phyloP scores from a whole-genome alignment of 2,888 invertebrate genomes.

The Acanthoscelides obtectus region DNA sequence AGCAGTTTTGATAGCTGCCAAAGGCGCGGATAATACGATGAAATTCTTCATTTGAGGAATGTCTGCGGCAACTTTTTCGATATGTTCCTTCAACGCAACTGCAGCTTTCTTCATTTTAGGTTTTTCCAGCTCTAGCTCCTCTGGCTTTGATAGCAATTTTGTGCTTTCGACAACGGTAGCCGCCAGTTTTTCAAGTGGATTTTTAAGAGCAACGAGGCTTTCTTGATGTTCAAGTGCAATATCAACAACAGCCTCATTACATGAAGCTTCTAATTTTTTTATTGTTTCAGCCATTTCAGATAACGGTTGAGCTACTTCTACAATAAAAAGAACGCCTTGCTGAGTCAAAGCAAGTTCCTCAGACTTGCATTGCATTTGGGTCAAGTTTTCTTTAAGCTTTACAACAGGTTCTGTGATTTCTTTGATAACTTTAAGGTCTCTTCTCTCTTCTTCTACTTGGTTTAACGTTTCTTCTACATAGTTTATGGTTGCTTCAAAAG shows the following conservation, averaged over 20 bases:
- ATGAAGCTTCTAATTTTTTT: background rate
- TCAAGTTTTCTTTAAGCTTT: background rate
- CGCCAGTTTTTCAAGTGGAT: slow-evolving; percentile 14
- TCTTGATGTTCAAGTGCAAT: slow-evolving; percentile 12
- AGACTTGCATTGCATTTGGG: background rate
- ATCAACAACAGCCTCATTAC: slow-evolving; percentile 7
- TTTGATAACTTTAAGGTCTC: background rate
- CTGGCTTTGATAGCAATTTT: slow-evolving; percentile 5
- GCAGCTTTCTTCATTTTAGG: slow-evolving; percentile 14
- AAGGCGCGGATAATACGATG: background rate
- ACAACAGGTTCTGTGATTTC: background rate
- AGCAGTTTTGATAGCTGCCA: background rate
- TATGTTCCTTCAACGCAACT: slow-evolving; percentile 4
- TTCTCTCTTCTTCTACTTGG: background rate
- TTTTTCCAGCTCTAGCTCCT: slow-evolving; percentile 8
- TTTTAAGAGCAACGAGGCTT: slow-evolving; percentile 7
- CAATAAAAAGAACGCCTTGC: slow-evolving; percentile 16
- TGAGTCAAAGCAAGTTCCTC: slow-evolving; percentile 8
- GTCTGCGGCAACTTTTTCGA: slow-evolving; percentile 1
- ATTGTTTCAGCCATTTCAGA: background rate
- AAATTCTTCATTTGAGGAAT: background rate
- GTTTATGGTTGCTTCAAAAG: background rate
- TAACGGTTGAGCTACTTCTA: slow-evolving; percentile 13
- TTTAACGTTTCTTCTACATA: background rate
- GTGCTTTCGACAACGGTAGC: background rate